Evolutionary conservation across 2,888 invertebrate species (phyloP).

Genomic region (Aphrophora alni): DNA sequence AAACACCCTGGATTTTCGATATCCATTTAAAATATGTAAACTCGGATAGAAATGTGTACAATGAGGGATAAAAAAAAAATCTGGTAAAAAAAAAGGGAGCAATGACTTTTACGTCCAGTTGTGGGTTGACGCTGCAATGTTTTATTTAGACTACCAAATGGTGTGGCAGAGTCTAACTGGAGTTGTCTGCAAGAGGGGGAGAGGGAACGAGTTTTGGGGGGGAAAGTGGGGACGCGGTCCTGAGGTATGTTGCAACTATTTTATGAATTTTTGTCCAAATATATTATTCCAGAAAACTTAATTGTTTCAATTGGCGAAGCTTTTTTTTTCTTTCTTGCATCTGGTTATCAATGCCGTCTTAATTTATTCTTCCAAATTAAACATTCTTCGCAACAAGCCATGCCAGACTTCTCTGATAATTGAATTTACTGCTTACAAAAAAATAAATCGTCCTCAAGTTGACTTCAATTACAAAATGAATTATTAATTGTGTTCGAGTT

Average conservation of each 20-base stretch:
- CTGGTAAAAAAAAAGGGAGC: background rate
- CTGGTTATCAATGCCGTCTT: background rate
- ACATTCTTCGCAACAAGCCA: background rate
- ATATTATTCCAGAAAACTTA: constrained; percentile 2
- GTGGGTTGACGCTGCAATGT: background rate
- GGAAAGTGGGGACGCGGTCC: background rate
- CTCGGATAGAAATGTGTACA: background rate
- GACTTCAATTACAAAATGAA: constrained; percentile 6
- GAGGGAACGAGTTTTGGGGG: background rate
- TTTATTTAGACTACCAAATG: constrained; percentile 9
- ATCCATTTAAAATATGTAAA: constrained; percentile 6
- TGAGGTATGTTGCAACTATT: background rate
- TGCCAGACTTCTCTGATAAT: background rate
- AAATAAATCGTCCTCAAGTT: background rate
- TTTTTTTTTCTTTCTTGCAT: background rate
- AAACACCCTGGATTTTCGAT: constrained; percentile 5
- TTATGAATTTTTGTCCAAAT: background rate
- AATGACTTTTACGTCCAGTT: background rate
- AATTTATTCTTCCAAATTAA: background rate
- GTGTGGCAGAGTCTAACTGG: background rate
- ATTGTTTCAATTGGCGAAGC: background rate
- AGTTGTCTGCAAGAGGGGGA: background rate
- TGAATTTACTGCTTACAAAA: background rate
- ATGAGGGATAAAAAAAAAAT: background rate
- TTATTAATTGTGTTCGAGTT: background rate